Evolutionary conservation across 2,888 invertebrate species (phyloP).

Genomic region (Anthrax anthrax): DNA sequence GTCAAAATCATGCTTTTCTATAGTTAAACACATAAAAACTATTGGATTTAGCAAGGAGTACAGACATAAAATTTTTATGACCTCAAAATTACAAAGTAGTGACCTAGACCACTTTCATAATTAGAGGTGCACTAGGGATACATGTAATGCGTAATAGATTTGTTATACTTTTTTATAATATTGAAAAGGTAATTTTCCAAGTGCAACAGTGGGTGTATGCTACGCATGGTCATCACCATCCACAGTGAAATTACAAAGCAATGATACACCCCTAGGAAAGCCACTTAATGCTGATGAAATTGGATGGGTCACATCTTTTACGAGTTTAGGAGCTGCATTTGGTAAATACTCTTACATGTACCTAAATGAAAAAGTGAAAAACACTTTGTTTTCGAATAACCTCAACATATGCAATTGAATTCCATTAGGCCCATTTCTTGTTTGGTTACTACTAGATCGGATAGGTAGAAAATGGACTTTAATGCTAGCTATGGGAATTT

Average conservation of each 20-base stretch:
- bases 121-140: too few relatives aligned
- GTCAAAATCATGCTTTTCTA: too few relatives aligned
- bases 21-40: too few relatives aligned
- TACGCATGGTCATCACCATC: neutral
- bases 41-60: too few relatives aligned
- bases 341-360: constrained; percentile 39
- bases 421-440: constrained; percentile 42
- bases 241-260: neutral
- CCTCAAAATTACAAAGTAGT: too few relatives aligned
- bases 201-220: neutral
- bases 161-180: neutral
- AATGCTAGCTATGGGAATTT: constrained; percentile 38
- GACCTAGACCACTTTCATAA: too few relatives aligned
- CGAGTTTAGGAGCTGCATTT: constrained; percentile 47
- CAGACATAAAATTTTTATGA: too few relatives aligned
- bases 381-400: too few relatives aligned
- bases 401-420: neutral
- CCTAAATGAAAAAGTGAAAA: too few relatives aligned
- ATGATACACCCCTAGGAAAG: neutral
- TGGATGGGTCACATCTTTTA: constrained; percentile 52
- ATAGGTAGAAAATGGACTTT: constrained; percentile 49
- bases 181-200: neutral
- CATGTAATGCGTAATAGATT: too few relatives aligned
- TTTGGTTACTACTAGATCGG: constrained; percentile 43
- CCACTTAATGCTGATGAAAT: constrained; percentile 34